These are phyloP conservation scores for Drosophila miranda DNA, from an alignment of 1,140 invertebrate genomes.

Conservation along the genomic window DNA sequence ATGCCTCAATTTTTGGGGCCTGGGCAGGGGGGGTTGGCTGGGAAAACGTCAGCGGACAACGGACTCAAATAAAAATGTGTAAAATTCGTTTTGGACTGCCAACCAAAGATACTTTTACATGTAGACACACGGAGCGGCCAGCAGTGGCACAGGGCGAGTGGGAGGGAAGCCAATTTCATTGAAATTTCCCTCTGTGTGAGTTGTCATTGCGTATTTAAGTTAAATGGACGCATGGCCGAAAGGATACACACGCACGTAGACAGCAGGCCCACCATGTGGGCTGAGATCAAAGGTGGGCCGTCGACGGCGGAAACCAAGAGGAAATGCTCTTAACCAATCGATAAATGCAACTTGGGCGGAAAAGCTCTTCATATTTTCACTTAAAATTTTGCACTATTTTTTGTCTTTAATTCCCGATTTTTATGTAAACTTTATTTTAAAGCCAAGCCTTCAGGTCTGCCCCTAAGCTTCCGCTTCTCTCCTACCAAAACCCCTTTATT, in stretches of 20 bases:
- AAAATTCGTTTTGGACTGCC: constrained; percentile 40
- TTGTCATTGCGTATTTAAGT: constrained; percentile 72
- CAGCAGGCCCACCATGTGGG: not conserved
- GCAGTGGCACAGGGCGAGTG: not conserved
- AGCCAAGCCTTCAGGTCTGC: too few relatives aligned
- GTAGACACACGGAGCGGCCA: not conserved
- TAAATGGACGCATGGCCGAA: constrained; percentile 57
- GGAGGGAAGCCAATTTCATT: constrained; percentile 51
- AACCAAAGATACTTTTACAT: constrained; percentile 13
- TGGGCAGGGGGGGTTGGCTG: not conserved
- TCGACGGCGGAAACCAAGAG: not conserved
- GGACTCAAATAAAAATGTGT: constrained; percentile 51
- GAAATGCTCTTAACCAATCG: constrained; percentile 6
- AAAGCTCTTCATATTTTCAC: not conserved
- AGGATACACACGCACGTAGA: constrained; percentile 28
- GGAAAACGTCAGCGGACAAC: not conserved
- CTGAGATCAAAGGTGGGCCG: constrained; percentile 10
- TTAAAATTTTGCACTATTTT: constrained; percentile 1
- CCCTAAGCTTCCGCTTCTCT: not conserved
- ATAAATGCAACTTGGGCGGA: constrained; percentile 5
- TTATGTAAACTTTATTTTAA: not conserved
- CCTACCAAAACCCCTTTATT: not conserved
- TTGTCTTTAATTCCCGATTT: constrained; percentile 12
- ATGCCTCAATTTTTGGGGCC: constrained; percentile 41
- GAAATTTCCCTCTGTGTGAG: constrained; percentile 31